Evolutionary conservation across 2,113 vertebrate genomes (phyloP), one percentile per base, ranked within the genome.

Genomic region (Chaenogobius annularis): DNA sequence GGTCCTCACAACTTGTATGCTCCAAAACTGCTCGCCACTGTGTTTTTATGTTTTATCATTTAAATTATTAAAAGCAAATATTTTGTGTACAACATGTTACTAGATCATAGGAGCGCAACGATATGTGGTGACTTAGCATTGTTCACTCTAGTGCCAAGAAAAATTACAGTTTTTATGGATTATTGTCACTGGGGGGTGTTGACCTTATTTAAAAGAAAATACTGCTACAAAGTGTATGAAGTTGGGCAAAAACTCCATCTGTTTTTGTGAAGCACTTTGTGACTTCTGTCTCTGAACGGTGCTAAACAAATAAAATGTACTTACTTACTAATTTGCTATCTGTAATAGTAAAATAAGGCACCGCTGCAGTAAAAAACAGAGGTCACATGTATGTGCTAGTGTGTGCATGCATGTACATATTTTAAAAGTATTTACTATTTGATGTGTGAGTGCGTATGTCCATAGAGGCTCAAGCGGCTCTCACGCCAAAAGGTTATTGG

Each of bases 401-500:
- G 13, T 48, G 19, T 69, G 66, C 46, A 68, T 74, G 40, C 31
- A 58, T 67, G 59, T 52, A n/a, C 54, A 66, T 73, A 70, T 72
- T 66, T 72, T 50, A 22, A 61, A 46, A 75, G 37, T 5, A 10
- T 22, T 70, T 70, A 52, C 3, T 10, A 71, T 58, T 66, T 73
- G 58, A 63, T 15, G 19, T 67, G 44, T 20, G 50, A 1, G 31
- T 65, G 43, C 68, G 72, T 68, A 23, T 55, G 46, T 22, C 15
- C 64, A 14, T 19, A 66, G 64, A 10, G 73, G 77, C 61, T 56
- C 68, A 72, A 77, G 65, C 37, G 56, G 72, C 40, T 70, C 65
- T 73, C 66, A 76, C 35, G 66, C 70, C 72, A 61, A 85, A 85
- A 86, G 87, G 88, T 83, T 88, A 86, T 77, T 69, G 85, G 75